These are phyloP conservation scores for Drosophila saltans DNA, from an alignment of 1,140 invertebrate species.

Conservation along the genomic window DNA sequence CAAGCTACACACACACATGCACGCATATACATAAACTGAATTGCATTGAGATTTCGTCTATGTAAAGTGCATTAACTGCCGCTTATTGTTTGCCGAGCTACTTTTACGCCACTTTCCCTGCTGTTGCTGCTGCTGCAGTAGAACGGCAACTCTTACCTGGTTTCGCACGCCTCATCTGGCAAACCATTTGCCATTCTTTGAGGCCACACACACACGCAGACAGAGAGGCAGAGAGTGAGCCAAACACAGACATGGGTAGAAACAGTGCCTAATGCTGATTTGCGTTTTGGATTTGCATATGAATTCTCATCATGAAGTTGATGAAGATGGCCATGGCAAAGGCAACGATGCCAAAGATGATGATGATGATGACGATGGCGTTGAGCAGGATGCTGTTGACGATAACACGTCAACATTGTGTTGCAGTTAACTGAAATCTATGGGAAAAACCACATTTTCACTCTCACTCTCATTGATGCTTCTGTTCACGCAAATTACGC, in stretches of 20 bases:
- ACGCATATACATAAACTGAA: neutral
- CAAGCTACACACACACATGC: neutral
- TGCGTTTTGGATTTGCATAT: constrained; percentile 69
- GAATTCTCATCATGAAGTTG: constrained; percentile 71
- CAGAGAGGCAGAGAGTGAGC: neutral
- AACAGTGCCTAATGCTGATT: constrained; percentile 65
- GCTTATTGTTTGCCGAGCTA: constrained; percentile 47
- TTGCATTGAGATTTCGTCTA: constrained; percentile 15
- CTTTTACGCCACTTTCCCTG: constrained; percentile 28
- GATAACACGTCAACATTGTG: constrained; percentile 53
- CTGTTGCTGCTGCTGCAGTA: neutral
- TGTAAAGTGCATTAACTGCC: constrained; percentile 32
- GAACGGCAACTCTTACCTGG: neutral
- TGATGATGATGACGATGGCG: constrained; percentile 25
- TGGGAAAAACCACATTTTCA: constrained; percentile 33
- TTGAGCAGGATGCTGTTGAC: constrained; percentile 36
- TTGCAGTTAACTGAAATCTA: constrained; percentile 72
- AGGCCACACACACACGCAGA: constrained; percentile 1
- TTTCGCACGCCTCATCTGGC: constrained; percentile 15
- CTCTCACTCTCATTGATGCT: neutral
- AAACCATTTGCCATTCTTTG: constrained; percentile 39
- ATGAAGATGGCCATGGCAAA: constrained; percentile 37
- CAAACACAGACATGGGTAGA: neutral
- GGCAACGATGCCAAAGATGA: constrained; percentile 5
- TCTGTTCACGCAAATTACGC: constrained; percentile 39